Base-by-base conservation (phyloP, 64 coral and sea anemone genomes). In the Montipora sp. region DNA sequence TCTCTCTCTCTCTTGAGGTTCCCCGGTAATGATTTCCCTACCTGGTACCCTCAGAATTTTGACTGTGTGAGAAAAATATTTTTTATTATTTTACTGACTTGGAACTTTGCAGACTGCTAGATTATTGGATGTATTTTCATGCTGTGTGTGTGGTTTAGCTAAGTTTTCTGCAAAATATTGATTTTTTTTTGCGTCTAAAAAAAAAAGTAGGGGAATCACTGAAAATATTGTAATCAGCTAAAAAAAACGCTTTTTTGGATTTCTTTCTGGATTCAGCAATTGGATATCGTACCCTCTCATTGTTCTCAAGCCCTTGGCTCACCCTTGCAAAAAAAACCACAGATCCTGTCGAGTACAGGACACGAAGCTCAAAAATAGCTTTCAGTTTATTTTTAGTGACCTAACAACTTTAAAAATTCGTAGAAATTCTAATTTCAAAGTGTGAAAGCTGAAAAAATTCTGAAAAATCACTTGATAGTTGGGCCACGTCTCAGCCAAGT, bases 371-470 rank as follows among this genome's bases (percentile, higher is more conserved):
- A 70, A 70, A 70, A 70, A 70, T 0, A 70, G 66, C 8, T 1
- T 70, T 70, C 66, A 70, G 66, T 70, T 70, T 70, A 70, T 70
- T 22, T 70, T 70, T 70, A 16, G 66, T 70, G 66, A 70, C 66
- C 66, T 70, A 70, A 70, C 9, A 20, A 70, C 66, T 70, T 70
- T 70, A 70, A 70, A 70, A 70, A 70, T 70, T 70, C 12, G 66
- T 70, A 70, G 19, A 70, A 70, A 70, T 70, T 70, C 66, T 70
- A 70, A 70, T 70, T 70, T 70, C 66, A 70, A 70, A 70, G 66
- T 15, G 66, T 70, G 66, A 1, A 70, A 70, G 0, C 66, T 70
- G 66, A 70, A 70, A 70, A 70, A 70, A 70, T 70, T 70, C 66
- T 70, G 66, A 70, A 70, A 70, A 70, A 70, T 22, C 66, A 70